Base-by-base conservation (phyloP, 2,113 vertebrate species). In the Dromas ardeola region DNA sequence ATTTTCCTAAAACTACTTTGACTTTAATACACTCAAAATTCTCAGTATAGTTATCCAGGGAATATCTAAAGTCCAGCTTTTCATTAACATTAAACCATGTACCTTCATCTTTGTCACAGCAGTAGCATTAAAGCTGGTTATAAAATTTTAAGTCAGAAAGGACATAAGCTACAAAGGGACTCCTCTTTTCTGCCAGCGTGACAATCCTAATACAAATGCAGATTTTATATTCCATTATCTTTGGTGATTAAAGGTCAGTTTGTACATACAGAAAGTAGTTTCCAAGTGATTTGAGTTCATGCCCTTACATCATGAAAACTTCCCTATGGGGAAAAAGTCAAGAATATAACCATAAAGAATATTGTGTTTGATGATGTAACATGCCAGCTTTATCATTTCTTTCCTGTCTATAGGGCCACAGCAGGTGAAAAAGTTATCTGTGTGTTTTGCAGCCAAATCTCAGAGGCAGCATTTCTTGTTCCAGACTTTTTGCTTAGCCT, bases 231-330 rank as follows among this genome's bases (percentile, higher is more conserved):
- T 62, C 66, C 62, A 77, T 91, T 95, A 85, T 87, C 70, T 82
- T 65, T 56, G 36, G 52, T 85, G 74, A 94, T 91, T 91, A 93
- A 91, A 94, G 78, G 84, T 94, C 88, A 95, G 53, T 72, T 40
- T 83, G 52, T 72, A 86, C 74, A 73, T 71, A 69, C 15, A 40
- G 43, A 70, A 87, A 58, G 45, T 32, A 62, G 36, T 71, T 84
- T 76, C 74, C 91, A 91, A 76, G 91, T 15, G 49, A 36, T 90
- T 81, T 65, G 43, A 94, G 86, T 87, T 91, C 78, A 58, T 69
- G 70, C 30, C 42, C 87, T 69, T 86, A 61, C 21, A 58, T 82
- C 56, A 40, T 21, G 43, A 87, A 95, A 71, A 71, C 25, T 69
- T 69, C 49, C 71, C 73, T 49, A 9, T 3, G 4, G 56, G 50